Percentiles rank a stretch among this genome's conserved stretches.
Conservation (phyloP, 2,888 invertebrate genomes). For the Macroteleia sp. region DNA sequence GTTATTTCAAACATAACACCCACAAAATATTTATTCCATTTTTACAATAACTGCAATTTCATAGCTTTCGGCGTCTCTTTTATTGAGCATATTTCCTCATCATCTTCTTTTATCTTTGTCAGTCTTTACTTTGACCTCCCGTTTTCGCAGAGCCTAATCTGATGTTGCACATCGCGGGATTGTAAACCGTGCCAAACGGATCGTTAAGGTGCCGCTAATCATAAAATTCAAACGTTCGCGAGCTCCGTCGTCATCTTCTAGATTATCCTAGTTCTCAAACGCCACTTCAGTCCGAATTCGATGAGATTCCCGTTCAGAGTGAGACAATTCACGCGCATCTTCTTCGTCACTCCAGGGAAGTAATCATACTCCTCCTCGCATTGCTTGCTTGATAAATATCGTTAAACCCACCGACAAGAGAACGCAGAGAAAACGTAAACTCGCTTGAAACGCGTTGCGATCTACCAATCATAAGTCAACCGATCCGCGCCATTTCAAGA, state of each 20-base stretch:
- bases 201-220: slow-evolving; percentile 71
- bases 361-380: slow-evolving; percentile 42
- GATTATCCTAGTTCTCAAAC: slow-evolving; percentile 59
- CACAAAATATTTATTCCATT: not conserved
- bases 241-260: not conserved
- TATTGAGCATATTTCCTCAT: slow-evolving; percentile 27
- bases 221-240: slow-evolving; percentile 65
- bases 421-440: slow-evolving; percentile 46
- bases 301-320: slow-evolving; percentile 32
- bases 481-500: slow-evolving; percentile 46
- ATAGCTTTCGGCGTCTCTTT: slow-evolving; percentile 18
- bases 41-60: not conserved
- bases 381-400: slow-evolving; percentile 56
- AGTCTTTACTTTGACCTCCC: slow-evolving; percentile 19
- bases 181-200: slow-evolving; percentile 73
- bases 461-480: slow-evolving; percentile 59
- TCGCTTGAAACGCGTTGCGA: slow-evolving; percentile 19
- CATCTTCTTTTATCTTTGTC: slow-evolving; percentile 36
- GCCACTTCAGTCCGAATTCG: slow-evolving; percentile 35
- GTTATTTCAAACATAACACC: not conserved
- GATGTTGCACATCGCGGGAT: slow-evolving; percentile 68
- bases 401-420: slow-evolving; percentile 47
- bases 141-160: slow-evolving; percentile 50
- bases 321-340: slow-evolving; percentile 43
- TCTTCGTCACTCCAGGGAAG: slow-evolving; percentile 39